phyloP scores from a whole-genome alignment of 2,113 vertebrate species.

The Illadopsis cleaveri region DNA sequence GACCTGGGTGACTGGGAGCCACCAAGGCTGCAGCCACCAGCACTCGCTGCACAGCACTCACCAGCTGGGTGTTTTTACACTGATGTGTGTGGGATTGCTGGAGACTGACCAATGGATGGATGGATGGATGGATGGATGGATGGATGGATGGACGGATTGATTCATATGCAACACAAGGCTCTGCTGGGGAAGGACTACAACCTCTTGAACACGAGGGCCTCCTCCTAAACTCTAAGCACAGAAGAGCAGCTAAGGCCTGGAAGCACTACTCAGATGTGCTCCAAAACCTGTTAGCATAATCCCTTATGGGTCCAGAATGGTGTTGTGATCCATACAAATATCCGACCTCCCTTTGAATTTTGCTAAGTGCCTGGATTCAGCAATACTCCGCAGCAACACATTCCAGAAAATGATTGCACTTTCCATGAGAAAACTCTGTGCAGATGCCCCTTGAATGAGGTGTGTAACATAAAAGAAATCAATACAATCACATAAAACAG shows the following conservation, averaged over 20 bases:
- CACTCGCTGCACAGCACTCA: background rate
- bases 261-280: background rate
- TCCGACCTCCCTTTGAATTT: background rate
- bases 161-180: background rate
- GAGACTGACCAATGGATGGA: background rate
- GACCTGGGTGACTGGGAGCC: background rate
- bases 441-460: constrained; percentile 6
- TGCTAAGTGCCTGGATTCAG: background rate
- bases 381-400: accelerated
- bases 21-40: background rate
- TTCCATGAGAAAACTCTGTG: background rate
- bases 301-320: background rate
- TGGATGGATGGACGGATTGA: background rate
- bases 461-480: background rate
- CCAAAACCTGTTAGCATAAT: background rate
- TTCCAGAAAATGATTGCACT: background rate
- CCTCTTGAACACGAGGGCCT: background rate
- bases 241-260: background rate
- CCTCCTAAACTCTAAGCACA: background rate
- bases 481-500: constrained; percentile 28
- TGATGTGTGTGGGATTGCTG: background rate
- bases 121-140: background rate
- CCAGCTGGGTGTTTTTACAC: accelerated
- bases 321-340: background rate
- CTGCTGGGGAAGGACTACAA: background rate